Evolutionary conservation across 2,888 invertebrate genomes (phyloP), one percentile per base, ranked within the genome.

Genomic region (Cetonia aurata): DNA sequence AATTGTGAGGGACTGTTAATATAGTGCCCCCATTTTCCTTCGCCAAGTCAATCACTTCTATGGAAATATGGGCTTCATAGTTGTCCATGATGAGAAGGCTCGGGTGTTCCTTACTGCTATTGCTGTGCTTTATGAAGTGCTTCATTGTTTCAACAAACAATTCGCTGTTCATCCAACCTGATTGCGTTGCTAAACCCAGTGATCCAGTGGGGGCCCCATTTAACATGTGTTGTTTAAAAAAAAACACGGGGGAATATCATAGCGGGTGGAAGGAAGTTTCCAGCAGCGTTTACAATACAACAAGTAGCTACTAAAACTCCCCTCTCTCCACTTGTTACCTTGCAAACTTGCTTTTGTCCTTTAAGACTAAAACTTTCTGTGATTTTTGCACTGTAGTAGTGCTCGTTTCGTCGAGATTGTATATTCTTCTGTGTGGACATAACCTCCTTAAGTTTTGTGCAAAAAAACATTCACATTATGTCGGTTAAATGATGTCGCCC

Each of bases 1-100:
- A 81, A 74, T 85, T 83, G n/a, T 83, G 83, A 31, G 81, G 83
- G 53, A 83, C 78, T 6, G 83, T 81, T 44, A 85, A 75, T 59
- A 84, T 72, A 53, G 80, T 76, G 37, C 85, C 80, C 10, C 83
- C 82, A 75, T 79, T 76, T 42, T 79, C 78, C 75, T 81, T 81
- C 73, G 77, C 80, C 74, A 73, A 74, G 75, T 78, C 79, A 71
- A 72, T 72, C 41, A 67, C 77, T 73, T 72, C 73, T 67, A 74
- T 72, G 46, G 70, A 71, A 31, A 79, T 65, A 72, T 82, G 81
- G 33, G 79, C 79, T 66, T 81, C 81, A 68, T 83, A 80, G 70
- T 84, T 83, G 70, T 84, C 82, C 72, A 81, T 69, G 59, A 82
- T 75, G 10, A 81, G 69, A 4, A 81, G 71, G 6, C 74, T 75